Evolutionary conservation across 2,888 invertebrate species (phyloP), one percentile per base, ranked within the genome.

Genomic region (Nipponacmea schrenckii): DNA sequence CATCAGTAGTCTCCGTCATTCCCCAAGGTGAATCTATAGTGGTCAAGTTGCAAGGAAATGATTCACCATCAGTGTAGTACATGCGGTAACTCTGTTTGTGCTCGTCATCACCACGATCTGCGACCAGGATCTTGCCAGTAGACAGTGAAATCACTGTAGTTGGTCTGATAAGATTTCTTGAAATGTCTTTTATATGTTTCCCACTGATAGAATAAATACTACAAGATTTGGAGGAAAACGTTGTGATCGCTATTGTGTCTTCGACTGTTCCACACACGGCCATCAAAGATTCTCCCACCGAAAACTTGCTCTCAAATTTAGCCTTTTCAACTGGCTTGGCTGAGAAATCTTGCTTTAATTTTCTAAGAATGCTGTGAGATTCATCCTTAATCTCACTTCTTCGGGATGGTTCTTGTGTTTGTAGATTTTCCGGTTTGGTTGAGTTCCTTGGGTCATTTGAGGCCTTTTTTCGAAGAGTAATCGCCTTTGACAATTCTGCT

Each of bases 11-110:
- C 5, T 67, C 67, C 0, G 79, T 73, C 20, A 81, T 74, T 14
- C 81, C 81, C 76, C 81, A 76, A 0, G 81, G 80, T 46, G 72
- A 69, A 46, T 73, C 68, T 24, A 78, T 68, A 62, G 46, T 46
- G 31, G 62, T 46, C n/a, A 69, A 39, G 39, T 75, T 77, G 5
- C 31, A 64, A 12, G 56, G 56, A 17, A 50, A 70, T 15, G 75
- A 45, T 27, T 74, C 68, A 17, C 71, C 64, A 2, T 76, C 74
- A 10, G 70, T 39, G 2, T 66, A 80, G 64, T 67, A 82, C 81
- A 74, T 74, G 76, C 26, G 81, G 79, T 66, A 77, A 75, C 64
- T 74, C 69, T 12, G 76, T 62, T 24, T 64, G 64, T 46, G 73
- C 46, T 56, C 70, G 64, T 4, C 73, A 72, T 48, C 48, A 0